Evolutionary conservation across 2,888 invertebrate genomes (phyloP).

Genomic region (Nomada goodeniana): DNA sequence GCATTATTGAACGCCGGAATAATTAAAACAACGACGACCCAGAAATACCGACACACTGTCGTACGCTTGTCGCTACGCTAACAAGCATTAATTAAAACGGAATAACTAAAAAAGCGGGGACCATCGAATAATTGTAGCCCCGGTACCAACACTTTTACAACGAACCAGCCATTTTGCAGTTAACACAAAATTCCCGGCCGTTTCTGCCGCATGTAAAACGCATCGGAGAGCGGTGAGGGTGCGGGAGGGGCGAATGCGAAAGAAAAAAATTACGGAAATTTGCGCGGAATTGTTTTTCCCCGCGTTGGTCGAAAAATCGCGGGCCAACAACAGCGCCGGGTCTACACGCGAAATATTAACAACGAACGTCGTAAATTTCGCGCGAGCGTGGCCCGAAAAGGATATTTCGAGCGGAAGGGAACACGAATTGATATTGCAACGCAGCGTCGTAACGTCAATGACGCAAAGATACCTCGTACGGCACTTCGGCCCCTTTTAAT

Average conservation of each 20-base stretch:
- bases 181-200: conserved; percentile 37
- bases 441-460: too few species aligned
- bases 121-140: conserved; percentile 42
- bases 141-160: conserved; percentile 17
- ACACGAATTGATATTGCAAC: background rate
- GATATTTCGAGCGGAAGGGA: conserved; percentile 2
- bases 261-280: conserved; percentile 58
- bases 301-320: conserved; percentile 32
- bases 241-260: background rate
- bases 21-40: conserved; percentile 9
- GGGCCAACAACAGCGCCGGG: background rate
- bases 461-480: too few species aligned
- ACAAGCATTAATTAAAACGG: conserved; percentile 58
- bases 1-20: background rate
- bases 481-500: background rate
- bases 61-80: conserved; percentile 18
- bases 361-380: conserved; percentile 39
- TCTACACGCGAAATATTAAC: conserved; percentile 39
- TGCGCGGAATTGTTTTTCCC: conserved; percentile 46
- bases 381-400: background rate
- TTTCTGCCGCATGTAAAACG: conserved; percentile 35
- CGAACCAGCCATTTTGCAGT: conserved; percentile 25
- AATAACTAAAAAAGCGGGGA: conserved; percentile 52
- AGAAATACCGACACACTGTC: conserved; percentile 19
- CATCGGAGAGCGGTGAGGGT: background rate